A percentile compares a stretch with the other conserved stretches of the same genome.
These are phyloP conservation scores for Anas capensis DNA, from an alignment of 2,797 vertebrate species.

Conservation along the genomic window DNA sequence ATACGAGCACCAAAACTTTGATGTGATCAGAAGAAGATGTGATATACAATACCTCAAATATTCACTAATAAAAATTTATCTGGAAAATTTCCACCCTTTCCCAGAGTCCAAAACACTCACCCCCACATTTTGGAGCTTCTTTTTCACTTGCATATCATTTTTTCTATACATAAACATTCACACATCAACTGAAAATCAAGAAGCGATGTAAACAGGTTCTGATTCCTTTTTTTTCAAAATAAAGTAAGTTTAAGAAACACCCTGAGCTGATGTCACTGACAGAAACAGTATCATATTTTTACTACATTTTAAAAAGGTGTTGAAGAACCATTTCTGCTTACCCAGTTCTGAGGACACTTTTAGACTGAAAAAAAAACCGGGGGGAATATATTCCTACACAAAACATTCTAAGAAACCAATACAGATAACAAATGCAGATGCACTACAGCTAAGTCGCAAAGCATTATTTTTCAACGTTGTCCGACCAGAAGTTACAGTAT, in stretches of 20 bases:
- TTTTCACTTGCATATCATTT: neutral
- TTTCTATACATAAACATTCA: neutral
- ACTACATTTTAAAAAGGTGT: neutral
- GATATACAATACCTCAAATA: neutral
- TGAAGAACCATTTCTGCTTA: neutral
- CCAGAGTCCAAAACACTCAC: neutral
- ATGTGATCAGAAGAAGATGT: neutral
- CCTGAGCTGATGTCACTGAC: neutral
- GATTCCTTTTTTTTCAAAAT: neutral
- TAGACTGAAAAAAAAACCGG: neutral
- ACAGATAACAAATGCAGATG: neutral
- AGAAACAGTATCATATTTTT: neutral
- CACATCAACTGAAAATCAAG: neutral
- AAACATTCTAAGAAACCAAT: neutral
- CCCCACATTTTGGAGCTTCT: fast-evolving
- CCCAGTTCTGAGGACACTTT: neutral
- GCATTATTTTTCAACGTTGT: neutral
- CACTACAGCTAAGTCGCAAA: neutral
- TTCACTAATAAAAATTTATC: neutral
- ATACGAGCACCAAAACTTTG: neutral
- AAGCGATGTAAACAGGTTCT: neutral
- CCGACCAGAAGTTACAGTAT: neutral
- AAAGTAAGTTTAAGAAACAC: neutral
- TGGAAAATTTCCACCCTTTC: neutral
- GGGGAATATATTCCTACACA: neutral